Percentiles rank a stretch among this genome's conserved stretches.
Conservation (phyloP, 2,888 invertebrate genomes). For the Drosophila anomelani region DNA sequence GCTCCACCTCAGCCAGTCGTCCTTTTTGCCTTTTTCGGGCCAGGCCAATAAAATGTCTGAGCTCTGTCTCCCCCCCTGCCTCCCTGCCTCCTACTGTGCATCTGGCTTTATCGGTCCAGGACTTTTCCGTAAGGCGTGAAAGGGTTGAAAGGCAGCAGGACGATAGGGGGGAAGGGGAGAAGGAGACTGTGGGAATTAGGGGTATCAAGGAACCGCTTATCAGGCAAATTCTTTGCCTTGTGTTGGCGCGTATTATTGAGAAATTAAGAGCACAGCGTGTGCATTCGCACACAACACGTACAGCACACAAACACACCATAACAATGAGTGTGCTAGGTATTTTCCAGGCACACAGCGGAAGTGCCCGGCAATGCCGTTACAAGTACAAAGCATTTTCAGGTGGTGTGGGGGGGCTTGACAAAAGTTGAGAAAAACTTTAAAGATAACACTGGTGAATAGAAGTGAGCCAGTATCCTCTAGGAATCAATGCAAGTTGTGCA, state of each 20-base stretch:
- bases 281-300: conserved; percentile 56
- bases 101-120: conserved; percentile 29
- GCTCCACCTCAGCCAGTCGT: conserved; percentile 18
- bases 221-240: conserved; percentile 60
- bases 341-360: conserved; percentile 22
- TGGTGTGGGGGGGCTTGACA: conserved; percentile 13
- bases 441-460: conserved; percentile 60
- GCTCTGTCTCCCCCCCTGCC: conserved; percentile 18
- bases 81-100: conserved; percentile 23
- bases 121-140: conserved; percentile 26
- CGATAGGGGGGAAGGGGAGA: not conserved
- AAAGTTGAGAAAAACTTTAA: conserved; percentile 61
- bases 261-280: conserved; percentile 68
- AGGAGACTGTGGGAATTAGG: not conserved
- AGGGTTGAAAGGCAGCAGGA: conserved; percentile 21
- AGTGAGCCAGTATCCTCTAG: conserved; percentile 19
- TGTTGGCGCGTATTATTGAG: conserved; percentile 68
- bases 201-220: conserved; percentile 62
- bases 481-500: not conserved
- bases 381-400: conserved; percentile 25
- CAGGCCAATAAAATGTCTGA: conserved; percentile 68
- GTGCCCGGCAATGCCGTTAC: conserved; percentile 28
- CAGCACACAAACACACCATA: conserved; percentile 4
- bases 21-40: conserved; percentile 28
- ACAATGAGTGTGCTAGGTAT: conserved; percentile 10